A percentile compares a stretch with the other conserved stretches of the same genome.
Conservation (phyloP, 2,888 invertebrate species). For the Epsilonema sp. region DNA sequence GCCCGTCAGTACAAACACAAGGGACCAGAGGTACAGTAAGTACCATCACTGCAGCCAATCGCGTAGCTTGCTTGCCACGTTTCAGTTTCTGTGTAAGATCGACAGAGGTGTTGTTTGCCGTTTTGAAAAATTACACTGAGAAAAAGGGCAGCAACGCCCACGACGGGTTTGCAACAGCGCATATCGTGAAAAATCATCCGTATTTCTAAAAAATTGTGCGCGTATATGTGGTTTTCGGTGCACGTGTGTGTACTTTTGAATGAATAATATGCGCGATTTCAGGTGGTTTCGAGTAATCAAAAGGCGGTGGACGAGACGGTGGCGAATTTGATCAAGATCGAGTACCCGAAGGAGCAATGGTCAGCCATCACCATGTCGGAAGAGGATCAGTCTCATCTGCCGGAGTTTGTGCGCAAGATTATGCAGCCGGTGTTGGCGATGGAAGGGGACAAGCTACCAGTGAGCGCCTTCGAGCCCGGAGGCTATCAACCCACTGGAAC, state of each 20-base stretch:
- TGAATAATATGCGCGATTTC: not conserved
- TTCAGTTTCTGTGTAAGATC: too few species aligned
- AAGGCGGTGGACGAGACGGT: conserved; percentile 12
- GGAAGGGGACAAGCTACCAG: conserved; percentile 14
- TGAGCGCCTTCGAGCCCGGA: conserved; percentile 14
- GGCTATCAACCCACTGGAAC: conserved; percentile 13
- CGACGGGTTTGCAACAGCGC: too few species aligned
- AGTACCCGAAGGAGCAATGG: conserved; percentile 11
- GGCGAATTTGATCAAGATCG: conserved; percentile 10
- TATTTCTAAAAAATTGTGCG: too few species aligned
- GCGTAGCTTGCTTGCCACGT: too few species aligned
- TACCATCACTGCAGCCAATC: not conserved
- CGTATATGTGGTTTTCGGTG: too few species aligned
- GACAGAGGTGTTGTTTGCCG: too few species aligned
- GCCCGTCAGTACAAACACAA: conserved; percentile 13
- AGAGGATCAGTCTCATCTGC: conserved; percentile 1
- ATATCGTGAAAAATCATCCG: too few species aligned
- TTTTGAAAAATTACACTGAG: too few species aligned
- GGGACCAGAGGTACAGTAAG: conserved; percentile 8
- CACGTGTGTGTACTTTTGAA: too few species aligned
- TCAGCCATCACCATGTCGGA: not conserved
- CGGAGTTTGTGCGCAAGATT: conserved; percentile 13
- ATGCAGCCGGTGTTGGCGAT: conserved; percentile 14
- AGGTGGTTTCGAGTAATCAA: conserved; percentile 12
- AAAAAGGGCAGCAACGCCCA: too few species aligned